Base-by-base conservation (phyloP, 2,113 vertebrate genomes). In the Nicator chloris region DNA sequence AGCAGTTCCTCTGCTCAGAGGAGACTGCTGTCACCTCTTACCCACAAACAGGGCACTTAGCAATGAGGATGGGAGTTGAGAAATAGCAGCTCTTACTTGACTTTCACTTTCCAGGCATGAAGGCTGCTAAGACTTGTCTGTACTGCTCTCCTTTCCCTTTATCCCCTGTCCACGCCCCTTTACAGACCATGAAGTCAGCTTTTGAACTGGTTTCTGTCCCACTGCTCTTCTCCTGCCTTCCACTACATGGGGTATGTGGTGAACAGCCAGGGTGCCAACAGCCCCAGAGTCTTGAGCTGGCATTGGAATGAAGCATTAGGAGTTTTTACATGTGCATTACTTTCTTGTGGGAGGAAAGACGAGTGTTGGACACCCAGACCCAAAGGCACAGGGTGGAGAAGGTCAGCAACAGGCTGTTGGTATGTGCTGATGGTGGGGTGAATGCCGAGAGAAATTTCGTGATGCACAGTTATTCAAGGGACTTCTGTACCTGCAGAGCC, bases 101-200 rank as follows among this genome's bases (percentile, higher is more conserved):
- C 20, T 90, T 82, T 88, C 54, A 72, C 45, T 93, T 93, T 66
- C 81, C 13, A 23, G 45, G 24, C 22, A 40, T 44, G 28, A 40
- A 60, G n/a, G 15, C 75, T 79, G 16, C n/a, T 91, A 3, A 1
- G 10, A 54, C 54, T 69, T 61, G 35, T 26, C 27, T 88, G 35
- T 59, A 31, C 21, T 51, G 35, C 12, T 73, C 11, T 64, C 20
- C 9, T 86, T 78, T 83, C 65, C 59, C 17, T 14, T 76, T 23
- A 56, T n/a, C 2, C 14, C 20, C 14, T 47, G 7, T 51, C 40
- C 8, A 12, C 19, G 2, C 8, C 2, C 1, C 4, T 91, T 47
- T 30, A 31, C 35, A 68, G 61, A 49, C 26, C 6, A 15, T 13
- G 5, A 85, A 77, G 49, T 33, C 3, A 11, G 13, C 6, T 22